Evolutionary conservation across 2,797 vertebrate genomes (phyloP).

Genomic region (Premnoplex brunnescens): DNA sequence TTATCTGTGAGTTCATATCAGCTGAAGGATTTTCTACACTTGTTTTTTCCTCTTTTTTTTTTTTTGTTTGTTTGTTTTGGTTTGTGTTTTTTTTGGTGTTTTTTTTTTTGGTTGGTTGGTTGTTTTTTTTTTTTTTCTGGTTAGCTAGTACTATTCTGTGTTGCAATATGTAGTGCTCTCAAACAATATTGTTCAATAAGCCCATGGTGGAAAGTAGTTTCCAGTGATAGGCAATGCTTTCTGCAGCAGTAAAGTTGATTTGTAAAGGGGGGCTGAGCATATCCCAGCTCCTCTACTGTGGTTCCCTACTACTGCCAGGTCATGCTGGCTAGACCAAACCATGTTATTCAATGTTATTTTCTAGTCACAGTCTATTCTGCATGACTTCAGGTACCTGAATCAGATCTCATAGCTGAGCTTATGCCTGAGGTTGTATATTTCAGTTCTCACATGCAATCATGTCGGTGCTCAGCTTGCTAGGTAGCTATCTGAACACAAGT

Average conservation of each 20-base stretch:
- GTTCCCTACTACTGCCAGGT: neutral
- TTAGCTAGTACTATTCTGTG: neutral
- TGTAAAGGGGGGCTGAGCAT: neutral
- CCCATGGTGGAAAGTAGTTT: neutral
- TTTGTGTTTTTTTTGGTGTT: no score
- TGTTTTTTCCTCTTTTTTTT: neutral
- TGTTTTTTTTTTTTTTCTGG: neutral
- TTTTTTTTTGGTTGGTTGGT: no score
- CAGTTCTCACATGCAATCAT: neutral
- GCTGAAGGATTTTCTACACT: neutral
- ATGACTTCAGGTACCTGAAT: neutral
- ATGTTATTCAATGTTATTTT: neutral
- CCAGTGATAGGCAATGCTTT: neutral
- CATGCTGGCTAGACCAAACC: neutral
- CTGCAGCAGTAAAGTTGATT: neutral
- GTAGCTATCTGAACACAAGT: neutral
- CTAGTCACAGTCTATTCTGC: neutral
- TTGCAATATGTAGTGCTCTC: neutral
- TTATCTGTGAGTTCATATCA: neutral
- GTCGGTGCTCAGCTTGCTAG: neutral
- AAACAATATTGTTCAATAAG: neutral
- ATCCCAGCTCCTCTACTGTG: neutral
- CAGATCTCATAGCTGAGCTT: neutral
- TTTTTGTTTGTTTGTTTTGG: no score
- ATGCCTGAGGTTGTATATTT: neutral